These are phyloP conservation scores for Chaitophorus viminalis DNA, from an alignment of 2,888 invertebrate genomes.

Conservation along the genomic window DNA sequence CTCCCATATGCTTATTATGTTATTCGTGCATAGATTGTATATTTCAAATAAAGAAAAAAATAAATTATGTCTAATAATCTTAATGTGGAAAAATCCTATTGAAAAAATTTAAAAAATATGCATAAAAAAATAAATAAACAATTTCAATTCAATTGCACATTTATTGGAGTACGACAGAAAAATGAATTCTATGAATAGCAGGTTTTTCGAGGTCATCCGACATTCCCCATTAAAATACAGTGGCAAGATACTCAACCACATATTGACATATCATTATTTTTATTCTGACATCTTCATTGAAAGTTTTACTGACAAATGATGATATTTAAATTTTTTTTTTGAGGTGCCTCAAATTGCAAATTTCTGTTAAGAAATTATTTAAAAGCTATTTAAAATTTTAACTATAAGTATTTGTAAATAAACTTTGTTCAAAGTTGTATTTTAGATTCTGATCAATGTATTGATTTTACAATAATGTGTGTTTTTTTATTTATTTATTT, in stretches of 20 bases:
- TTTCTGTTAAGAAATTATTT: neutral
- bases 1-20: too few relatives aligned
- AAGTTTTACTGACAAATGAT: neutral
- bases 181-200: conserved; percentile 24
- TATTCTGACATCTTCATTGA: neutral
- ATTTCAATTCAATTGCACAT: neutral
- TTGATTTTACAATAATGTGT: too few relatives aligned
- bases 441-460: too few relatives aligned
- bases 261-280: conserved; percentile 46
- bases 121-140: conserved; percentile 8
- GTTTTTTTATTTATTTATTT: too few relatives aligned
- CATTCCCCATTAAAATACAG: conserved; percentile 39
- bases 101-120: neutral
- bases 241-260: conserved; percentile 11
- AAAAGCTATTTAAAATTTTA: too few relatives aligned
- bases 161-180: neutral
- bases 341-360: neutral
- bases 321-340: neutral
- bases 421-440: too few relatives aligned
- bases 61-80: neutral
- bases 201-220: conserved; percentile 42
- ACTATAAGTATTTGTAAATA: too few relatives aligned
- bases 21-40: too few relatives aligned
- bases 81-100: neutral
- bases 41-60: neutral